A percentile compares a stretch with the other conserved stretches of the same genome.
phyloP scores from a whole-genome alignment of 1,140 invertebrate species.

The Aphelenchoides besseyi region DNA sequence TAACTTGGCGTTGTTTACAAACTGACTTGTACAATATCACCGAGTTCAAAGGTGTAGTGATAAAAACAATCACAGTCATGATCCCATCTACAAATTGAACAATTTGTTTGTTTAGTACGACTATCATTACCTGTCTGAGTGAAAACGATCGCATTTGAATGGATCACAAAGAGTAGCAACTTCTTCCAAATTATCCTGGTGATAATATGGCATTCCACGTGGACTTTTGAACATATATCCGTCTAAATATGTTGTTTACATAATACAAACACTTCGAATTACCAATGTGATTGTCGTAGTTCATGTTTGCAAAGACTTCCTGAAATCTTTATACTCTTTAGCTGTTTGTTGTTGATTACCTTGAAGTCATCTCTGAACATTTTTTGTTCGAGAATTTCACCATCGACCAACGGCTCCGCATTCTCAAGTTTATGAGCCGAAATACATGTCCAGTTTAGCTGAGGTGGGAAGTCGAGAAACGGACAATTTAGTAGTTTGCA shows the following conservation, averaged over 20 bases:
- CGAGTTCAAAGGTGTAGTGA: conserved; percentile 50
- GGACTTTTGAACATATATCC: conserved; percentile 54
- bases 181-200: conserved; percentile 37
- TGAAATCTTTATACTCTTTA: no score
- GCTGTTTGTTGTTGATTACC: no score
- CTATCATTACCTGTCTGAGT: conserved; percentile 16
- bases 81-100: conserved; percentile 28
- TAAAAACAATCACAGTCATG: conserved; percentile 53
- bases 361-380: conserved; percentile 38
- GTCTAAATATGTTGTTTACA: conserved; percentile 24
- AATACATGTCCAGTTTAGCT: conserved; percentile 46
- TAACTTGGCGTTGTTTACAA: no score
- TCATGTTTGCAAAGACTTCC: conserved; percentile 61
- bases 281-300: conserved; percentile 55
- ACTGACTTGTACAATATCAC: conserved; percentile 51
- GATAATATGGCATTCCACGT: conserved; percentile 55
- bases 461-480: conserved; percentile 42
- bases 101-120: not conserved
- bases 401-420: conserved; percentile 39
- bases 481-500: conserved; percentile 57
- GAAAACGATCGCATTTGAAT: conserved; percentile 37
- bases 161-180: conserved; percentile 32
- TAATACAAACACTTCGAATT: not conserved
- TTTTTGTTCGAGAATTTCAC: conserved; percentile 49
- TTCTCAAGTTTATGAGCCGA: conserved; percentile 44